Evolutionary conservation across 2,888 invertebrate species (phyloP).

Genomic region (Pegoplata infirma): DNA sequence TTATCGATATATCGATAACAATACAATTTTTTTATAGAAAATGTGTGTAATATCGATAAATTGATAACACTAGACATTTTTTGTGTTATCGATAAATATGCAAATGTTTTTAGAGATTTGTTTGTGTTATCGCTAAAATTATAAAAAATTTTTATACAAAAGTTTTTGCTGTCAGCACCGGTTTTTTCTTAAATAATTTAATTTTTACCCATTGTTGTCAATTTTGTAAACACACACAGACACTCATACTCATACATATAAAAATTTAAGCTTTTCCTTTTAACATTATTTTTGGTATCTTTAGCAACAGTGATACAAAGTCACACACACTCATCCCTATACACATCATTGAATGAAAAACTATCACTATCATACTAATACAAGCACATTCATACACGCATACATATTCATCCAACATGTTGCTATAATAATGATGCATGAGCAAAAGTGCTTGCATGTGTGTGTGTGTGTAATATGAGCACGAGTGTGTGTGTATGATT

Average conservation of each 20-base stretch:
- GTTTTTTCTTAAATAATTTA: too few species aligned
- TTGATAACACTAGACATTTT: too few species aligned
- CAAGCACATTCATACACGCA: slow-evolving; percentile 30
- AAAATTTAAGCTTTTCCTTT: slow-evolving; percentile 54
- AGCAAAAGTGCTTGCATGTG: slow-evolving; percentile 53
- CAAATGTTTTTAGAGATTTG: too few species aligned
- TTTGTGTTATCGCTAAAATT: too few species aligned
- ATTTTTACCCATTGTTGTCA: too few species aligned
- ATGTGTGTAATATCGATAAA: too few species aligned
- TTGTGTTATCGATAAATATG: too few species aligned
- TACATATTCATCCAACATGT: slow-evolving; percentile 31
- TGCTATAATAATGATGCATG: slow-evolving; percentile 69
- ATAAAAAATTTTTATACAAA: too few species aligned
- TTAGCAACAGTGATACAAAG: slow-evolving; percentile 64
- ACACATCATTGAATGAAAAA: slow-evolving; percentile 44
- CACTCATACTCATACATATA: neutral
- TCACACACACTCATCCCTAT: slow-evolving; percentile 55
- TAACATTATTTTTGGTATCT: slow-evolving; percentile 39
- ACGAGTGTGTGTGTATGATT: neutral
- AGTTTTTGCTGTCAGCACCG: too few species aligned
- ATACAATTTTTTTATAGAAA: too few species aligned
- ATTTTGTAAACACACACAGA: slow-evolving; percentile 2
- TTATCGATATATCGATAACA: too few species aligned
- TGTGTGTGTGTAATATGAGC: neutral
- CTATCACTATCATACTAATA: slow-evolving; percentile 47